Conservation (phyloP, 2,797 vertebrate genomes). For the Trachops cirrhosus region DNA sequence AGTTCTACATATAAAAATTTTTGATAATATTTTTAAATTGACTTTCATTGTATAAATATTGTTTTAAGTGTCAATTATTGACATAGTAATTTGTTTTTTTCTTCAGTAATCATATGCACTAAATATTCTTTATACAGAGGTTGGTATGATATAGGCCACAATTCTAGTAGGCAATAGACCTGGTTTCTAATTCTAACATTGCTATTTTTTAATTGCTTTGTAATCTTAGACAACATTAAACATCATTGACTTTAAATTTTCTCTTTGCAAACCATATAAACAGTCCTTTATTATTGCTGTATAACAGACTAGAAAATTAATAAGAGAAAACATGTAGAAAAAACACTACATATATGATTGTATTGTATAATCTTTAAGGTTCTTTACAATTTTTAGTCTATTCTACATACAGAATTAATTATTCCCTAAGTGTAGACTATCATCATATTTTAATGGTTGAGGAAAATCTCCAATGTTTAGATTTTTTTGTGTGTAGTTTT, state of each 20-base stretch:
- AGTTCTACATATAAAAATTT: neutral
- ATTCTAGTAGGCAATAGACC: neutral
- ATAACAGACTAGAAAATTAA: neutral
- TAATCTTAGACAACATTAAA: neutral
- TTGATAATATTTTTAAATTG: neutral
- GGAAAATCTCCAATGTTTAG: neutral
- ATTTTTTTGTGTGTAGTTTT: neutral
- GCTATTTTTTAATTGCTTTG: neutral
- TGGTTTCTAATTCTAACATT: neutral
- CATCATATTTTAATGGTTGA: neutral
- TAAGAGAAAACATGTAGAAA: neutral
- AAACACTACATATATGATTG: neutral
- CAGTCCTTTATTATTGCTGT: neutral
- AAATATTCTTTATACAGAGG: neutral
- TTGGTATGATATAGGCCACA: neutral
- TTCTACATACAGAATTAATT: neutral
- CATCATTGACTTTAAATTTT: conserved; percentile 2
- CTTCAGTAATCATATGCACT: neutral
- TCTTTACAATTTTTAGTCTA: neutral
- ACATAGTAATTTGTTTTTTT: neutral
- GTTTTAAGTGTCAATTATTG: neutral
- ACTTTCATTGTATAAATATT: neutral
- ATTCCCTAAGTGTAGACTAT: neutral
- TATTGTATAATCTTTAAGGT: neutral
- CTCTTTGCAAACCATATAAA: neutral